Evolutionary conservation across 2,888 invertebrate species (phyloP).

Genomic region (Catonia carolina): DNA sequence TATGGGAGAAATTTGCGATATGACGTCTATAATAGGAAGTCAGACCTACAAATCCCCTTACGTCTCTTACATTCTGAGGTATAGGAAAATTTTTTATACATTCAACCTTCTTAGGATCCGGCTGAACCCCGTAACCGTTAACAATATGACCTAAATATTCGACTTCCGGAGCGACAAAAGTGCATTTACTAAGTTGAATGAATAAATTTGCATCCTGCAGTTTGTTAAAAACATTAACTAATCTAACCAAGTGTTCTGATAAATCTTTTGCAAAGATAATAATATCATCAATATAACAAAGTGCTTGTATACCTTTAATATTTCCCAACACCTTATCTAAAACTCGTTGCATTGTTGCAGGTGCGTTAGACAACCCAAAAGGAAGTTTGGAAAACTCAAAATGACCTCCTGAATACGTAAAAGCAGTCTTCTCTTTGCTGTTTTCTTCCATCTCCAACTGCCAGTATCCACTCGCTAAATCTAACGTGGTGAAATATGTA

Average conservation of each 20-base stretch:
- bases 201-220: constrained; percentile 15
- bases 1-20: too few species aligned
- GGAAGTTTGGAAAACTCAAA: too few species aligned
- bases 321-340: too few species aligned
- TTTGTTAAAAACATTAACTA: constrained; percentile 18
- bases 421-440: too few species aligned
- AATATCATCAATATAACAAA: constrained; percentile 30
- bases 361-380: too few species aligned
- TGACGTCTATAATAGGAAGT: too few species aligned
- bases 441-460: too few species aligned
- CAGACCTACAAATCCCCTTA: constrained; percentile 38
- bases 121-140: constrained; percentile 21
- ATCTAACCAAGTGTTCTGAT: constrained; percentile 2
- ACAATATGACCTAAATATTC: constrained; percentile 27
- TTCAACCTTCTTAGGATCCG: constrained; percentile 22
- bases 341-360: too few species aligned
- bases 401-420: too few species aligned
- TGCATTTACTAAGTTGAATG: too few species aligned
- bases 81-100: constrained; percentile 19
- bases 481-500: too few species aligned
- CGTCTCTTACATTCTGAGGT: constrained; percentile 21
- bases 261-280: constrained; percentile 25
- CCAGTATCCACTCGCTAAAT: too few species aligned
- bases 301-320: constrained; percentile 27
- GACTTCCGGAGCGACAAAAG: neutral